phyloP scores from a whole-genome alignment of 1,140 invertebrate species.

The Dendrolimus punctatus region DNA sequence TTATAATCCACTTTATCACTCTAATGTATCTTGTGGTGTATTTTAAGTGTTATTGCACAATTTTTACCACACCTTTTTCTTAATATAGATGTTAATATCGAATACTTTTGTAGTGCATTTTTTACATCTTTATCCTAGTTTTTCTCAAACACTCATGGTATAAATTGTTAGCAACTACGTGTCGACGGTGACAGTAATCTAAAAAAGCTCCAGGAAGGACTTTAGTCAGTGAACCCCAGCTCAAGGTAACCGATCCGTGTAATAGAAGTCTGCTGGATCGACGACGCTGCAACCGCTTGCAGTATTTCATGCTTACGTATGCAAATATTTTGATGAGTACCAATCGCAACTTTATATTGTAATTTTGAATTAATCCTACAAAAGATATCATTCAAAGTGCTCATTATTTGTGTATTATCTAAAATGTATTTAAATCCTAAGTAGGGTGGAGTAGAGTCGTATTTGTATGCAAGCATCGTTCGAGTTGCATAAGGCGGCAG shows the following conservation, averaged over 20 bases:
- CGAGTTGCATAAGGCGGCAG: slow-evolving; percentile 41
- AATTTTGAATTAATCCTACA: too few relatives aligned
- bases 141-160: slow-evolving; percentile 17
- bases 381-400: background rate
- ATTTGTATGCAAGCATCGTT: slow-evolving; percentile 50
- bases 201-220: slow-evolving; percentile 41
- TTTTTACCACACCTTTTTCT: slow-evolving; percentile 18
- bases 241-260: slow-evolving; percentile 55
- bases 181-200: slow-evolving; percentile 30
- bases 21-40: slow-evolving; percentile 38
- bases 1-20: slow-evolving; percentile 3
- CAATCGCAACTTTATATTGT: too few relatives aligned
- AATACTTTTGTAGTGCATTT: background rate
- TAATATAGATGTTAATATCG: too few relatives aligned
- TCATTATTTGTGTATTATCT: slow-evolving; percentile 18
- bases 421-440: slow-evolving; percentile 29
- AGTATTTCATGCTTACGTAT: slow-evolving; percentile 4
- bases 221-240: slow-evolving; percentile 46
- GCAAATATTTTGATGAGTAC: too few relatives aligned
- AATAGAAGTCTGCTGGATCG: slow-evolving; percentile 42
- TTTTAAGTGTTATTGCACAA: slow-evolving; percentile 50
- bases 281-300: background rate
- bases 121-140: background rate
- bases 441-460: slow-evolving; percentile 31
- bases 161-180: slow-evolving; percentile 24